Evolutionary conservation across 2,797 vertebrate genomes (phyloP), one percentile per base, ranked within the genome.

Genomic region (Premnoplex brunnescens): DNA sequence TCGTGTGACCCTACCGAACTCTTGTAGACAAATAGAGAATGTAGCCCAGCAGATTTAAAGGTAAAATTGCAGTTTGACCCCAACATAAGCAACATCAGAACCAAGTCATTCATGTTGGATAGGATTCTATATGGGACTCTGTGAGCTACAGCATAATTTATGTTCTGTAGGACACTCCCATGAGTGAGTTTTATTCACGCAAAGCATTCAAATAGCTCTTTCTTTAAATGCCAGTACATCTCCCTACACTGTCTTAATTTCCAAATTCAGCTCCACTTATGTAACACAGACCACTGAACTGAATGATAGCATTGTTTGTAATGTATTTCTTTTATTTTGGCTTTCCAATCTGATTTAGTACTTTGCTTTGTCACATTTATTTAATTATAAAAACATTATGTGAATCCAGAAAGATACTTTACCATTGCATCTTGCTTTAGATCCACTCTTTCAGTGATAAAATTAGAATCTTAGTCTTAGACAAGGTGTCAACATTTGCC

Each of bases 401-500:
- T 64, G 79, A 91, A 86, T 87, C 14, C 58, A 94, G 43, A 81
- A 78, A 89, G 34, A 69, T 46, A n/a, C 17, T 34, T 89, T 76
- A 74, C 18, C 15, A 48, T n/a, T 83, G 15, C 9, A 36, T 39
- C 28, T 75, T 88, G 36, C 49, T 77, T 90, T 88, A 88, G 52
- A 84, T 64, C 90, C 32, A 28, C 74, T n/a, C 71, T 91, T 92
- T 69, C 32, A 48, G 13, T 89, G 86, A 54, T 41, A 93, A 90
- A 87, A 78, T 96, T 96, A 96, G 91, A 94, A 91, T 85, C 87
- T 83, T 69, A 69, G 34, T 91, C 37, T 49, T 85, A 95, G 64
- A 86, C 32, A 69, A 77, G 79, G 54, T 94, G 81, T 96, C 92
- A 87, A 88, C 76, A 63, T 93, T 95, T 77, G 72, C 39, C 71